phyloP scores from a whole-genome alignment of 2,888 invertebrate genomes.

The Pachycephus smyrnensis region DNA sequence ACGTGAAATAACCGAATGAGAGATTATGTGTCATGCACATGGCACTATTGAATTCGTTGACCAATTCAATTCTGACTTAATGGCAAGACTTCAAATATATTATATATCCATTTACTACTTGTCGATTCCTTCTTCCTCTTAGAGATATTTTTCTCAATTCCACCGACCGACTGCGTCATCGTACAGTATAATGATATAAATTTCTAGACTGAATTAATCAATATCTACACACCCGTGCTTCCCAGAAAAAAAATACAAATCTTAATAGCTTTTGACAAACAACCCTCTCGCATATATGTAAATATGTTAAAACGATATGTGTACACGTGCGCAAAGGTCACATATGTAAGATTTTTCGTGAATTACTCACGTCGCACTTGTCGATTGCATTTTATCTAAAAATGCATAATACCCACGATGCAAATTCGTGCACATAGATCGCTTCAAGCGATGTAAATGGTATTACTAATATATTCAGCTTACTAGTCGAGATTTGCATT shows the following conservation, averaged over 20 bases:
- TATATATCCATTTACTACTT: not conserved
- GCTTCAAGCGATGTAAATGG: not conserved
- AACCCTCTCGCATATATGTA: not conserved
- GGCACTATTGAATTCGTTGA: not conserved
- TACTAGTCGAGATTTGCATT: constrained; percentile 5
- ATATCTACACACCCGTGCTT: not conserved
- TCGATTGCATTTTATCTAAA: not conserved
- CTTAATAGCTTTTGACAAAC: not conserved
- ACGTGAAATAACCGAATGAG: not conserved
- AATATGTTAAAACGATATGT: not conserved
- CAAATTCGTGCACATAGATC: not conserved
- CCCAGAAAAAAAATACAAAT: not conserved
- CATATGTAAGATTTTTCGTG: not conserved
- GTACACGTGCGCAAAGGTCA: not conserved
- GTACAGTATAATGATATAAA: not conserved
- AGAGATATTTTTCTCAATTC: not conserved
- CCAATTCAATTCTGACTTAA: not conserved
- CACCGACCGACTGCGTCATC: not conserved
- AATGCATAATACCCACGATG: not conserved
- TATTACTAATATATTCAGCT: constrained; percentile 3
- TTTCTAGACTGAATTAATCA: not conserved
- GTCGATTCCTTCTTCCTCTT: not conserved
- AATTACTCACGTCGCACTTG: not conserved
- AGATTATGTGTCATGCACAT: not conserved
- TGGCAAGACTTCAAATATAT: not conserved